Evolutionary conservation across 2,113 vertebrate genomes (phyloP), one percentile per base, ranked within the genome.

Genomic region (Cariama cristata): DNA sequence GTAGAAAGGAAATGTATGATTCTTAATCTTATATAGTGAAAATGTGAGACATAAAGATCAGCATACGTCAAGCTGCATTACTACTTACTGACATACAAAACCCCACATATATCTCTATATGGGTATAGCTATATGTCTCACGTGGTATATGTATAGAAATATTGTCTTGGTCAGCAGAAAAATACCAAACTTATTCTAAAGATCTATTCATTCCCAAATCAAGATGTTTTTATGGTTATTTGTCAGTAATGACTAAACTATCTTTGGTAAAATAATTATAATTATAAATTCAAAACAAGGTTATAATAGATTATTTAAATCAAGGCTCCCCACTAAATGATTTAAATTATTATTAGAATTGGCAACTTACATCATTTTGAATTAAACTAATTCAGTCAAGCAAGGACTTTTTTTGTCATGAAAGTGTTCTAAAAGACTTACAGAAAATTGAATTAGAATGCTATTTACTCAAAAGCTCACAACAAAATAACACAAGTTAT

Each of bases 301-400:
- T 90, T 95, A 85, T 35, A 94, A 96, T 45, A 85, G 89, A 87
- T 94, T 85, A 85, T 52, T 91, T 93, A 87, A 94, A 85, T 90
- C 33, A 82, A 79, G 66, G 16, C 6, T 87, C n/a, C 21, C 14
- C 32, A 68, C 7, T 84, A 81, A 93, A 21, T 71, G 59, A 89
- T 81, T 84, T 87, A 95, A 89, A 91, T 85, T 85, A 81, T 75
- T 93, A 95, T 75, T 93, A 79, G 73, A 85, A 89, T 72, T 94
- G 90, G 40, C 86, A 95, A 79, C 67, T 85, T 60, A 40, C 35
- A 93, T 84, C 19, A 91, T 55, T 94, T 89, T 63, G 56, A 95
- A 90, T 94, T 85, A 93, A 91, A 86, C 11, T 73, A 91, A 72
- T 90, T 87, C 33, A 55, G 44, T 82, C 80, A 79, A 27, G 40